Percentiles rank a stretch among this genome's conserved stretches.
phyloP scores from a whole-genome alignment of 2,113 vertebrate species.

The Sciurus niger region DNA sequence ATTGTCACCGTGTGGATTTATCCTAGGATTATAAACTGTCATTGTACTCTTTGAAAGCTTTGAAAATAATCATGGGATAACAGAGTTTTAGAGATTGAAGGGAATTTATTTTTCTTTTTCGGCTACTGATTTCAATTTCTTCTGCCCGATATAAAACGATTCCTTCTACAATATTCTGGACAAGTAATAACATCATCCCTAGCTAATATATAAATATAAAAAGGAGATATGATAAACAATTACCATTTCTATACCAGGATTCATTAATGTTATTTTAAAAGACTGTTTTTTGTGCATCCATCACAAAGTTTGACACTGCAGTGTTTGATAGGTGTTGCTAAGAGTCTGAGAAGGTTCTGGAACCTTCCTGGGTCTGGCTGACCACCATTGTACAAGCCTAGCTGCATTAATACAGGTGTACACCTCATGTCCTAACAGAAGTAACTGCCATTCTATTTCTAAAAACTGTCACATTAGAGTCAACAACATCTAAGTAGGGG shows the following conservation, averaged over 20 bases:
- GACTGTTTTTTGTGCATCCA: background rate
- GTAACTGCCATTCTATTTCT: background rate
- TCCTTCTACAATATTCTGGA: conserved; percentile 37
- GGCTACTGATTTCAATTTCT: conserved; percentile 39
- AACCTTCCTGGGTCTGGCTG: background rate
- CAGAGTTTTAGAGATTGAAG: background rate
- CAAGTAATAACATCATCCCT: background rate
- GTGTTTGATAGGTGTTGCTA: background rate
- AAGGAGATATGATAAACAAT: background rate
- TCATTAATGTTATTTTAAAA: conserved; percentile 21
- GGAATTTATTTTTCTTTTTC: background rate
- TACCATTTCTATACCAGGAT: background rate
- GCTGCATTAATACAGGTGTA: background rate
- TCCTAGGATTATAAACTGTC: background rate
- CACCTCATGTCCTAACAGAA: background rate
- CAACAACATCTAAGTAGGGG: background rate
- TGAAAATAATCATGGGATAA: conserved; percentile 57
- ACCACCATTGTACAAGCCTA: background rate
- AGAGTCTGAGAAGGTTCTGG: background rate
- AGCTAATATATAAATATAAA: background rate
- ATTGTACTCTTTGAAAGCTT: conserved; percentile 25
- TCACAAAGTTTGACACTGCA: background rate
- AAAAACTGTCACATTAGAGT: background rate
- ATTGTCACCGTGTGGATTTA: conserved; percentile 30
- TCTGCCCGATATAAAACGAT: conserved; percentile 14